These are phyloP conservation scores for Ridgeia piscesae DNA, from an alignment of 1,140 invertebrate genomes.

Conservation along the genomic window DNA sequence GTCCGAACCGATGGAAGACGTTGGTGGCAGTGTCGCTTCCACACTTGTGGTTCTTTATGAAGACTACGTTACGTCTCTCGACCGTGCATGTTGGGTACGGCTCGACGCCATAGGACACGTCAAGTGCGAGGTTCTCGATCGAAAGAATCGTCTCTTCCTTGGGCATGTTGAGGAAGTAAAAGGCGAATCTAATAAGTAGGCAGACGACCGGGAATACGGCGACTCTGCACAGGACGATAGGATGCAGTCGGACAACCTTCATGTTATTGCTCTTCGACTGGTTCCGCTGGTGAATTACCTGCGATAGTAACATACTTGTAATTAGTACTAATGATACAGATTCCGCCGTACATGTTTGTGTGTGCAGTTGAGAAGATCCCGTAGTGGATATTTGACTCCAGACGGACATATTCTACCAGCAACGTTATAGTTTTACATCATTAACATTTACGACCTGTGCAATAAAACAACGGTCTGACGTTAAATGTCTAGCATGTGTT, in stretches of 20 bases:
- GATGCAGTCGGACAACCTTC: neutral
- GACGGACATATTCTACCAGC: too few relatives aligned
- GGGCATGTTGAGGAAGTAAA: neutral
- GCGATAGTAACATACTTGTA: too few relatives aligned
- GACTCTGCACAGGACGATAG: neutral
- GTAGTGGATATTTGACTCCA: too few relatives aligned
- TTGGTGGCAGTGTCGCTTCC: slow-evolving; percentile 21
- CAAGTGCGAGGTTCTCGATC: neutral
- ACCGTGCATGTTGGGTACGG: neutral
- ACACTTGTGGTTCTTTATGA: slow-evolving; percentile 27
- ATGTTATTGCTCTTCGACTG: neutral
- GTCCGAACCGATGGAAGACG: slow-evolving; percentile 24
- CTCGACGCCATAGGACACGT: neutral
- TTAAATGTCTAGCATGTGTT: too few relatives aligned
- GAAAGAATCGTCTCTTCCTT: neutral
- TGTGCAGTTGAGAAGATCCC: too few relatives aligned
- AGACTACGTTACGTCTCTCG: slow-evolving; percentile 21
- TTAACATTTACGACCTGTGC: too few relatives aligned
- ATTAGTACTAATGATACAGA: too few relatives aligned
- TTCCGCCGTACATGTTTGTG: too few relatives aligned
- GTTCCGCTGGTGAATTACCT: neutral
- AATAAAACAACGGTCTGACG: too few relatives aligned
- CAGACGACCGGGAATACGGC: neutral
- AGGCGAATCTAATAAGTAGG: neutral
- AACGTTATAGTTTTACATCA: too few relatives aligned